Conservation (phyloP, 2,113 vertebrate species). For the Hydrochoerus hydrochaeris region DNA sequence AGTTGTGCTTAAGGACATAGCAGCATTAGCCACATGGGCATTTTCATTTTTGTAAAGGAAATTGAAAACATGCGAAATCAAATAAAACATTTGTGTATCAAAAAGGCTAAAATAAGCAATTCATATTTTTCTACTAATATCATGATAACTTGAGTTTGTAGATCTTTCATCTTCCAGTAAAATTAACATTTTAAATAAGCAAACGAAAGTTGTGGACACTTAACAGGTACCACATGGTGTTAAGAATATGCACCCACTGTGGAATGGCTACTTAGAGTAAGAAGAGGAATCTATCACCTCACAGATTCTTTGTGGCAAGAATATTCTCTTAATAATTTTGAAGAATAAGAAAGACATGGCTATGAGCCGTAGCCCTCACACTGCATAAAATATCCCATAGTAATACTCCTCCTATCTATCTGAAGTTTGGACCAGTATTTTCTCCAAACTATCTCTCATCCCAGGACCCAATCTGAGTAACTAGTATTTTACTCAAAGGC, state of each 20-base stretch:
- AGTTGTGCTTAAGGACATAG: background rate
- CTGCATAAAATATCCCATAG: background rate
- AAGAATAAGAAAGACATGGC: background rate
- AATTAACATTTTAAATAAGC: background rate
- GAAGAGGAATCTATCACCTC: background rate
- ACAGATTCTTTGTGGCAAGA: background rate
- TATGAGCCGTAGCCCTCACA: background rate
- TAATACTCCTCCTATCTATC: no score
- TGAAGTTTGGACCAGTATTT: background rate
- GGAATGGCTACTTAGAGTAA: background rate
- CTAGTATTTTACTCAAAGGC: background rate
- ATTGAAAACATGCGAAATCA: background rate
- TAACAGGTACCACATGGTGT: background rate
- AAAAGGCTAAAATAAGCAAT: background rate
- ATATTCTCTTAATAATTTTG: background rate
- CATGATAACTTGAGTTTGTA: background rate
- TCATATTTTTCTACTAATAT: background rate
- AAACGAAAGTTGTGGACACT: background rate
- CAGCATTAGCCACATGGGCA: background rate
- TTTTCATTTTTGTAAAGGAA: background rate
- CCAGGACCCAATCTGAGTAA: background rate
- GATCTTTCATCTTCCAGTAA: background rate
- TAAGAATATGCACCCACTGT: background rate
- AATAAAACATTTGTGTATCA: background rate
- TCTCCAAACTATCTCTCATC: background rate